These are phyloP conservation scores for Microtus richardsoni DNA, from an alignment of 2,113 vertebrate species.

Conservation along the genomic window DNA sequence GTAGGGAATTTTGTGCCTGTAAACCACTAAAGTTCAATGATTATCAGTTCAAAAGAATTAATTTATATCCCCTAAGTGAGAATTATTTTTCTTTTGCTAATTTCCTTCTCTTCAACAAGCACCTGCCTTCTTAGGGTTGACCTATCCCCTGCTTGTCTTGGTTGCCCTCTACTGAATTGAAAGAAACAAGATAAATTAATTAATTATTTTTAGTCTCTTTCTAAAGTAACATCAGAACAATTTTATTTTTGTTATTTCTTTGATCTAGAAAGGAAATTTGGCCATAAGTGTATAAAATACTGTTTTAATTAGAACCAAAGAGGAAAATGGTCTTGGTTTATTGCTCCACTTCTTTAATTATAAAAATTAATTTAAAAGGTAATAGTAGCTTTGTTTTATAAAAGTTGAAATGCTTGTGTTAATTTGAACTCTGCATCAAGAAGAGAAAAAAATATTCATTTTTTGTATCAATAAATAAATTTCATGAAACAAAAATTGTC, in stretches of 20 bases:
- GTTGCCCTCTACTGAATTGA: conserved; percentile 70
- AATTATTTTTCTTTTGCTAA: conserved; percentile 51
- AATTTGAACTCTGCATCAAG: conserved; percentile 43
- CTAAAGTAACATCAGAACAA: conserved; percentile 72
- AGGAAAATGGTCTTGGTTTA: conserved; percentile 72
- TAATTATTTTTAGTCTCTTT: conserved; percentile 75
- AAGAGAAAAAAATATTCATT: background rate
- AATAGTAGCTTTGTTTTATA: conserved; percentile 70
- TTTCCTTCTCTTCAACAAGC: conserved; percentile 62
- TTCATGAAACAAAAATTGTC: background rate
- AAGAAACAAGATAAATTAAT: conserved; percentile 76
- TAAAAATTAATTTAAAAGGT: conserved; percentile 75
- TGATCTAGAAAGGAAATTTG: conserved; percentile 76
- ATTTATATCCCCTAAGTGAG: background rate
- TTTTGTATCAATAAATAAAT: background rate
- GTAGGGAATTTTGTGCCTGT: background rate
- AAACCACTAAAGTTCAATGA: background rate
- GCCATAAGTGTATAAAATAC: conserved; percentile 78
- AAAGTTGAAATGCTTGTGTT: conserved; percentile 64
- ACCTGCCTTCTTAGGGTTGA: background rate
- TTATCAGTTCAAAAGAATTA: background rate
- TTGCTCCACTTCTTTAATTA: conserved; percentile 78
- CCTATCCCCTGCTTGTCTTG: conserved; percentile 1
- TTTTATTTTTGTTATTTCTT: conserved; percentile 73
- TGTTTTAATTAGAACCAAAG: conserved; percentile 82